Base-by-base conservation (phyloP, 64 coral and sea anemone species). In the Porites lutea region DNA sequence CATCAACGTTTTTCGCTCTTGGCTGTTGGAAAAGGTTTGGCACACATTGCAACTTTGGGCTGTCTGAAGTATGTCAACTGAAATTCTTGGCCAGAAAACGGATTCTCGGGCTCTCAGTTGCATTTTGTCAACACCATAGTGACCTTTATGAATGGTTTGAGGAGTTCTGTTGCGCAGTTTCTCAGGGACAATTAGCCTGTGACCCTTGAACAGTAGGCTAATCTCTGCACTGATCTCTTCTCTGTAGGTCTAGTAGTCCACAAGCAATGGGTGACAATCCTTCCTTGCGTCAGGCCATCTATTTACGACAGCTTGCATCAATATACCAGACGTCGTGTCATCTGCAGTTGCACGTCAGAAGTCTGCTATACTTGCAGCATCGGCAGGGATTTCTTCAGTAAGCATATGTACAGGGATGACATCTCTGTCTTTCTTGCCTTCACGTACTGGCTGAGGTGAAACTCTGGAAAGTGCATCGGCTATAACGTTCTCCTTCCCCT, bases 161-260 rank as follows among this genome's bases (percentile, higher is more conserved):
- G 37, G 80, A n/a, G 18, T 4, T 20, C 69, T 49, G 57, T 52
- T 5, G 49, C 77, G 15, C 45, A 52, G n/a, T 16, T 5, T 20
- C 37, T 55, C 77, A 18, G 77, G 2, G 52, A 79, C 57, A 2
- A 54, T n/a, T 59, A 79, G 77, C n/a, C 37, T 79, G 48, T 77
- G 78, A 11, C 78, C 78, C 59, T 81, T 81, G n/a, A 81, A 59
- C 48, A 81, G 52, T 57, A 58, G 78, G 18, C 78, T 52, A 45
- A 57, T 49, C 77, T 79, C 19, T 49, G 48, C 49, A 54, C 75
- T 90, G 50, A 89, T 53, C 0, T 76, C 72, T 67, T 90, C 88
- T 79, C 88, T 75, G n/a, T 79, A 79, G 19, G 58, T 90, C 88
- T 75, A 90, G 18, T 90, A 90, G 52, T 79, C 75, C 27, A 78